Percentiles rank a stretch among this genome's conserved stretches.
Evolutionary conservation across 92 coral and sea anemone species (phyloP).

Genomic region (Umimayanthus kanabou): DNA sequence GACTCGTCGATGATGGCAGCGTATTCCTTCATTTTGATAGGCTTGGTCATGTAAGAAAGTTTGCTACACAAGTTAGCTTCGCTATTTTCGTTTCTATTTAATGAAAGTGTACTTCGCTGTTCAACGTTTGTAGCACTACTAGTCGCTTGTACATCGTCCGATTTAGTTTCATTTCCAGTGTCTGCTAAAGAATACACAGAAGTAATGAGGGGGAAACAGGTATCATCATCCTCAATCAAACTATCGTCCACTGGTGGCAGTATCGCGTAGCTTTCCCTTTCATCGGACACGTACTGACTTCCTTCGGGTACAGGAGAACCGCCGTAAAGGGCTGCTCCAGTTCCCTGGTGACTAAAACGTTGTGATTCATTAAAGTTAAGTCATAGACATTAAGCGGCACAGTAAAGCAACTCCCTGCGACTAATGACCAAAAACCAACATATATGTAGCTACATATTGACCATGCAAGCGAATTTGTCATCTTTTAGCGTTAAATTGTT

Average conservation of each 20-base stretch:
- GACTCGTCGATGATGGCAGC: conserved; percentile 14
- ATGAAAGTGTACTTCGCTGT: neutral
- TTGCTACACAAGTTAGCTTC: neutral
- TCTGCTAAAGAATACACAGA: conserved; percentile 83
- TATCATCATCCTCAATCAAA: conserved; percentile 68
- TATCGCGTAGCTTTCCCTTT: neutral
- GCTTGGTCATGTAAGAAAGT: conserved; percentile 11
- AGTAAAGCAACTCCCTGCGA: neutral
- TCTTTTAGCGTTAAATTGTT: too few species aligned
- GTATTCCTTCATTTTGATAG: conserved; percentile 24
- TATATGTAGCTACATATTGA: too few species aligned
- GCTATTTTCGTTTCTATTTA: neutral
- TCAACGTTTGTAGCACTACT: neutral
- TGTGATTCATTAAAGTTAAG: neutral
- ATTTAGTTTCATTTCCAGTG: conserved; percentile 4
- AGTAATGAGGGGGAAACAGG: conserved; percentile 71
- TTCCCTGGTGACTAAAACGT: conserved; percentile 28
- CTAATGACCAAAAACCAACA: too few species aligned
- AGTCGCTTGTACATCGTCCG: neutral
- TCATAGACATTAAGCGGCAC: neutral
- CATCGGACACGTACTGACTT: neutral
- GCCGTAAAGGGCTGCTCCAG: neutral
- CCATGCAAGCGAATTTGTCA: too few species aligned
- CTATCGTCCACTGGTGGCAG: conserved; percentile 74
- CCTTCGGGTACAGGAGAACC: neutral